Base-by-base conservation (phyloP, 2,113 vertebrate genomes). In the Arizona elegans region DNA sequence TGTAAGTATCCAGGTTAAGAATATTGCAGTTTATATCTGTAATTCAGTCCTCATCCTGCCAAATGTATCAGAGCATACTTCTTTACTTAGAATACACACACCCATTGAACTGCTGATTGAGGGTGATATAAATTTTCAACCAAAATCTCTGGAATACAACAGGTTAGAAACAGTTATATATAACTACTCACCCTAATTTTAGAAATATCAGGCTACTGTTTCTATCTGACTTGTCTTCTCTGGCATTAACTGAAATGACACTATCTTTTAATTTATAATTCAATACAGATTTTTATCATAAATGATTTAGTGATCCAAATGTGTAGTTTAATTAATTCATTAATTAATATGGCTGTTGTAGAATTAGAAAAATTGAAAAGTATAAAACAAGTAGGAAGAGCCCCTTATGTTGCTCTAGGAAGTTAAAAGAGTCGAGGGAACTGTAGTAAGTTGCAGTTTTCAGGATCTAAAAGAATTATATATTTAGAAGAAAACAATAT, bases 281-380 rank as follows among this genome's bases (percentile, higher is more conserved):
- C 85, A 92, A 92, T n/a, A 85, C 95, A 94, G 81, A 88, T 95
- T 95, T 90, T 94, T 93, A 86, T 97, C 94, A 91, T 75, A 89
- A 93, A 33, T 47, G 33, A 55, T 56, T 81, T 56, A 90, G 88
- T 94, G 94, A 88, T n/a, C 53, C 65, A 95, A 91, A 95, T 15
- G 56, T 47, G 91, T 92, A 88, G 5, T 90, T 70, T 88, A 56
- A 90, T 38, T 38, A 53, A 81, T 59, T 58, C 19, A 56, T 19
- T 91, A 90, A 96, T 95, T 95, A 94, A 87, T 29, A 91, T 93
- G 91, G 87, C 88, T 93, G 91, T 94, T 95, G 85, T 93, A 96
- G 95, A 91, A 94, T 65, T n/a, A 95, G 93, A 86, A 95, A 96
- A 97, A 95, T 87, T 95, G 94, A 93, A 96, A 95, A 96, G 91